Evolutionary conservation across 2,888 invertebrate species (phyloP), one percentile per base, ranked within the genome.

Genomic region (Drosophila imparisetae): DNA sequence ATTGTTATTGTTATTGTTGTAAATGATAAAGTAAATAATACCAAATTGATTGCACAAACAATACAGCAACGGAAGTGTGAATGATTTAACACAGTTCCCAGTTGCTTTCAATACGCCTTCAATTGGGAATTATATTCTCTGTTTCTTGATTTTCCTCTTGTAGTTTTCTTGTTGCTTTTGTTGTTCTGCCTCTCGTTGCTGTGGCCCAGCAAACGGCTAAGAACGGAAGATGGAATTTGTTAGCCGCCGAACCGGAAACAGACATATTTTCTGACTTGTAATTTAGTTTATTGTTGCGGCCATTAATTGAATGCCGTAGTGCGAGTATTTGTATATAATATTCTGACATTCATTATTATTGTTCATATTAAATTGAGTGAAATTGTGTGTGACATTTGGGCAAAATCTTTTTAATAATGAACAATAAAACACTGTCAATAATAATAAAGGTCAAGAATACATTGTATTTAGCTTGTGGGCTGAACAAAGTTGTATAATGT

Each of bases 41-140:
- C 83, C 75, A 90, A 90, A 90, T 87, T 87, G 86, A 87, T 87
- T 87, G 90, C 88, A 85, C 87, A 90, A 86, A 90, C 89, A 89
- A 84, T 84, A 77, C 81, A 84, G 63, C 71, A 83, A 72, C 90
- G 86, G 86, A 87, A 90, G 86, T 87, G 86, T 82, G 84, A 87
- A 87, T 87, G 86, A 87, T 87, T 87, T 90, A 90, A 90, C 86
- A 84, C 90, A 80, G 78, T 73, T 87, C 71, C 75, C 63, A 66
- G 13, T 45, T 13, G 49, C 57, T 72, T 72, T 71, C 74, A 54
- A 55, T 59, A 58, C 63, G 36, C 72, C 68, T 68, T 50, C 29
- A n/a, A 55, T 54, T 34, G 15, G 21, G n/a, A 40, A 45, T 53
- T 73, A 21, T 66, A 53, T 18, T 78, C 57, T 49, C 32, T 65